These are phyloP conservation scores for Lophura nycthemera DNA, from an alignment of 2,113 vertebrate species.

Conservation along the genomic window DNA sequence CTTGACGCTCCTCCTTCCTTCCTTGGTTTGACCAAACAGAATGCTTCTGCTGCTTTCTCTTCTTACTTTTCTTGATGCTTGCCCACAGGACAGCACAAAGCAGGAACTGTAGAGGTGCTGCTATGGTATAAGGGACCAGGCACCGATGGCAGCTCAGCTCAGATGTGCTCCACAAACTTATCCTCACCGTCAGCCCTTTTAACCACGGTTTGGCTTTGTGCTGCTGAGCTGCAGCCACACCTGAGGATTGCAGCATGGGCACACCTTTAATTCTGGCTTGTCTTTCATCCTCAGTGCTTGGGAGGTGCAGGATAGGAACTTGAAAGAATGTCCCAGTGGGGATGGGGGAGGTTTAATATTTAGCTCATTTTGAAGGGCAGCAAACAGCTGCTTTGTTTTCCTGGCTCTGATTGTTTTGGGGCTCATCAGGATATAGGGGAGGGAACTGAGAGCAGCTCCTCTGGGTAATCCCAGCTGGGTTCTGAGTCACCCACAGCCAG, in stretches of 20 bases:
- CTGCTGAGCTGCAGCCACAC: background rate
- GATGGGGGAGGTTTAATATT: background rate
- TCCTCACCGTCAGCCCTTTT: background rate
- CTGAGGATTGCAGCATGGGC: background rate
- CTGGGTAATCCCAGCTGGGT: background rate
- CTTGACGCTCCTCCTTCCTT: background rate
- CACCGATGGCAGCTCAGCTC: background rate
- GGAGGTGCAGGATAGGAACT: background rate
- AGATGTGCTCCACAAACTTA: background rate
- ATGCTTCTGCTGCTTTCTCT: background rate
- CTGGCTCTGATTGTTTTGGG: background rate
- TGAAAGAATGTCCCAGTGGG: background rate
- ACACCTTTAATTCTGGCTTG: background rate
- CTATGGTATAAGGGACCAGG: fast-evolving
- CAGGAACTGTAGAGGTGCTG: background rate
- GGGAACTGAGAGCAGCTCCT: background rate
- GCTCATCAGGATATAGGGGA: background rate
- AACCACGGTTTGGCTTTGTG: background rate
- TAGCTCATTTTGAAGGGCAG: background rate
- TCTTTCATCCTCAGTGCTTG: background rate
- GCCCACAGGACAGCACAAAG: background rate
- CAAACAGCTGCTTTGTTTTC: background rate
- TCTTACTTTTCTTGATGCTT: background rate
- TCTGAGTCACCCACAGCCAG: background rate
- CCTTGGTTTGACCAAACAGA: background rate